Base-by-base conservation (phyloP, 2,113 vertebrate genomes). In the Nerophis lumbriciformis region DNA sequence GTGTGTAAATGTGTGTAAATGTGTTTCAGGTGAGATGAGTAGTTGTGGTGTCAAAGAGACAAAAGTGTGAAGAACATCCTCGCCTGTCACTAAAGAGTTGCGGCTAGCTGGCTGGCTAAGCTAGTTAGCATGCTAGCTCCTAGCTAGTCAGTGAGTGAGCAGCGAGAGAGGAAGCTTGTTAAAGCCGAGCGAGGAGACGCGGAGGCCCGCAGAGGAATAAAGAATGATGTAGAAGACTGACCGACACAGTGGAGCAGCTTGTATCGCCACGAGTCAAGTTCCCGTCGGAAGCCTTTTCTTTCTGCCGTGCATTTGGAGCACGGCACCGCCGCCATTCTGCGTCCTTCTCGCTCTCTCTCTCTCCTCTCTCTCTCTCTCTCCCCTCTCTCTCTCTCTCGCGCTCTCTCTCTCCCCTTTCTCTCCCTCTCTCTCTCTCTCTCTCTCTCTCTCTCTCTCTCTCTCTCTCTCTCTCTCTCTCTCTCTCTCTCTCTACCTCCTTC, bases 181-280 rank as follows among this genome's bases (percentile, higher is more conserved):
- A 57, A 58, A 73, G 73, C 53, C 67, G 36, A 14, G 12, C 53
- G 12, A 28, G 73, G 47, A 65, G 19, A 19, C 19, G 1, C 1
- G 19, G 19, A 19, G 19, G 19, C 19, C 19, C 19, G 19, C 19
- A 19, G 19, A 19, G 19, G 19, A 19, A 19, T n/a, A 1, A 28
- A 28, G 3, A 3, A 3, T 28, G 21, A 28, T 3, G 28, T 12
- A 65, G 42, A 38, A 65, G 66, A 54, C 5, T 28, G 1, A 96
- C 95, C 95, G 83, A 98, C 92, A 90, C 94, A 96, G 90, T 95
- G 95, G 83, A 96, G 94, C 81, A 98, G 83, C 88, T 92, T 94
- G 86, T 96, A 91, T 84, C 96, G 92, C 96, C 96, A 98, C 47
- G 94, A 95, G 86, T 98, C 96, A 84, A 98, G 94, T 91, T 97